These are phyloP conservation scores for Polymixis flavicincta DNA, from an alignment of 2,888 invertebrate genomes.

Conservation along the genomic window DNA sequence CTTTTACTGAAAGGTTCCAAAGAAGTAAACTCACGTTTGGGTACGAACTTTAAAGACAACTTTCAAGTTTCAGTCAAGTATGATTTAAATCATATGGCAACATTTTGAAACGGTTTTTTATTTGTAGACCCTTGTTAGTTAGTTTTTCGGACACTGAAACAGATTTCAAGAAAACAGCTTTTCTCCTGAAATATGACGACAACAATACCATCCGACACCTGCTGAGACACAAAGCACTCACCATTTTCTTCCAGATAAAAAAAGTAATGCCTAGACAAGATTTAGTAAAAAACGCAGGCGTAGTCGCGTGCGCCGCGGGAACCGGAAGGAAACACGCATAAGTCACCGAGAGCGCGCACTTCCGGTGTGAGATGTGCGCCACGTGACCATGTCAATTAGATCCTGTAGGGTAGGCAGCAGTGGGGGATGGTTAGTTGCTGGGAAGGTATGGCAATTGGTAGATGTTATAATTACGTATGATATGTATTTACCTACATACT, in stretches of 20 bases:
- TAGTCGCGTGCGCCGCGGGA: slow-evolving; percentile 65
- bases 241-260: slow-evolving; percentile 44
- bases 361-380: slow-evolving; percentile 72
- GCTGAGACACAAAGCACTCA: slow-evolving; percentile 40
- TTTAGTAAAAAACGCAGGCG: slow-evolving; percentile 48
- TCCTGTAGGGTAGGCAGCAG: slow-evolving; percentile 40
- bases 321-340: slow-evolving; percentile 83
- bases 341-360: slow-evolving; percentile 80
- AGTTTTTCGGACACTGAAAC: not conserved
- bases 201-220: slow-evolving; percentile 32
- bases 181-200: not conserved
- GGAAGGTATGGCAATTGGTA: slow-evolving; percentile 17
- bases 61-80: not conserved
- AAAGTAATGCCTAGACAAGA: slow-evolving; percentile 53
- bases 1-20: not conserved
- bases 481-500: not conserved
- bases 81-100: not conserved
- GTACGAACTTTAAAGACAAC: not conserved
- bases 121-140: not conserved
- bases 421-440: slow-evolving; percentile 44
- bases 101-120: not conserved
- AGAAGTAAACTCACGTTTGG: not conserved
- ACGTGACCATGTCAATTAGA: slow-evolving; percentile 78
- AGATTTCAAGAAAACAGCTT: not conserved
- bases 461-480: not conserved